Evolutionary conservation across 2,113 vertebrate genomes (phyloP), one percentile per base, ranked within the genome.

Genomic region (Hypanus sabinus): DNA sequence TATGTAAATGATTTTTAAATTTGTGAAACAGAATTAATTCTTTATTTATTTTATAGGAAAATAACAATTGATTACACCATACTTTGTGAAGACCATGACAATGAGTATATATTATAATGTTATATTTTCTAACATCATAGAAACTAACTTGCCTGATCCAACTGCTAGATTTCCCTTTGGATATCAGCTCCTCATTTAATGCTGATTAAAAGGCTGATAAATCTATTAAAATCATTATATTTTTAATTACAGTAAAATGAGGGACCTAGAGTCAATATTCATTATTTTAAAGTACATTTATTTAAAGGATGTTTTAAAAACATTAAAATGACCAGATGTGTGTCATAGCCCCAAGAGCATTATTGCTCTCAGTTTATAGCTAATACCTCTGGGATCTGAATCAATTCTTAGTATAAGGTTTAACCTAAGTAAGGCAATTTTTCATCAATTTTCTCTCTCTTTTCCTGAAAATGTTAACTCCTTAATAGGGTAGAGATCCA

Each of bases 371-470:
- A 91, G 90, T 22, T 38, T 93, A 73, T 7, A 73, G 20, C 0
- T 27, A 75, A 55, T 11, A 46, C 62, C 12, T 30, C 68, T 93
- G 91, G 24, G 70, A 93, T 91, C 60, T 73, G 36, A 73, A 93
- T 46, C 22, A 33, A 55, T 75, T 93, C 68, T 27, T 14, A 38
- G 5, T 27, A 30, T 73, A 93, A 20, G n/a, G 87, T 90, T 7
- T 90, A 65, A 90, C 87, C 16, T 33, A 90, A 90, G 87, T 90
- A 68, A 90, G 30, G 60, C 18, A 71, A 92, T 92, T 92, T 87
- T 57, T 60, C 83, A 87, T 62, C 55, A 87, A n/a, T 7, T 87
- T 87, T 87, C 27, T 62, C 83, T 30, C 57, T 85, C 18, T 46
- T 87, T 62, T 62, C 5, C 57, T 87, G 55, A 60, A 87, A 87